These are phyloP conservation scores for Tympanuchus pallidicinctus DNA, from an alignment of 2,113 vertebrate species.

Conservation along the genomic window DNA sequence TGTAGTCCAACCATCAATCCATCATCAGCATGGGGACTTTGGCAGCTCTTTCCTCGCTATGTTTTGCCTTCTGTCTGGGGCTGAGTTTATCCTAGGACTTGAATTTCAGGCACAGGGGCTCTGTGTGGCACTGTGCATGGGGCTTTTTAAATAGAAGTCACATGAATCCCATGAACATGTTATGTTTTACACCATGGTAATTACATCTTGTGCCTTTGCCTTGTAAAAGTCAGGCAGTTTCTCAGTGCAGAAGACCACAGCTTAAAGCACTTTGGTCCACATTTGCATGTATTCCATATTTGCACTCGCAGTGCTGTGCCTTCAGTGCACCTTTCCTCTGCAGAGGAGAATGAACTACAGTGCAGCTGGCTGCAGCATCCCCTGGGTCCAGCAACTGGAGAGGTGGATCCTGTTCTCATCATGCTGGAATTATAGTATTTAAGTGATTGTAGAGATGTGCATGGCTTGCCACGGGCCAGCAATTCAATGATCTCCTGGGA, in stretches of 20 bases:
- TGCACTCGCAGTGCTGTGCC: rapidly evolving
- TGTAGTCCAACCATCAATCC: too few relatives aligned
- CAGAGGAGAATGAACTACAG: background rate
- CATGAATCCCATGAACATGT: background rate
- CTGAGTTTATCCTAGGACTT: background rate
- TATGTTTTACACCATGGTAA: background rate
- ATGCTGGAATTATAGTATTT: background rate
- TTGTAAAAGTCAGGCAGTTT: background rate
- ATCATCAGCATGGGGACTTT: too few relatives aligned
- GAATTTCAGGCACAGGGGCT: background rate
- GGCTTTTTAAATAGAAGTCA: background rate
- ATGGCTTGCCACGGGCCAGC: background rate
- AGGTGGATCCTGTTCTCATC: background rate
- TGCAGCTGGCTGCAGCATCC: background rate
- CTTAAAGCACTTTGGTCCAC: background rate
- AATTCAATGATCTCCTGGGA: background rate
- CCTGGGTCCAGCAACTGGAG: rapidly evolving
- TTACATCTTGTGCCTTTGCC: rapidly evolving
- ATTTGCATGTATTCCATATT: background rate
- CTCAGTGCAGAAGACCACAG: background rate
- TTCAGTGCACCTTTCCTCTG: background rate
- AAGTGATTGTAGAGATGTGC: background rate
- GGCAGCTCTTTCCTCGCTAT: background rate
- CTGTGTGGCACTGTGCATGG: rapidly evolving
- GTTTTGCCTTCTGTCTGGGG: background rate